Percentiles rank a stretch among this genome's conserved stretches.
phyloP scores from a whole-genome alignment of 2,888 invertebrate genomes.

The Margaritifera margaritifera region DNA sequence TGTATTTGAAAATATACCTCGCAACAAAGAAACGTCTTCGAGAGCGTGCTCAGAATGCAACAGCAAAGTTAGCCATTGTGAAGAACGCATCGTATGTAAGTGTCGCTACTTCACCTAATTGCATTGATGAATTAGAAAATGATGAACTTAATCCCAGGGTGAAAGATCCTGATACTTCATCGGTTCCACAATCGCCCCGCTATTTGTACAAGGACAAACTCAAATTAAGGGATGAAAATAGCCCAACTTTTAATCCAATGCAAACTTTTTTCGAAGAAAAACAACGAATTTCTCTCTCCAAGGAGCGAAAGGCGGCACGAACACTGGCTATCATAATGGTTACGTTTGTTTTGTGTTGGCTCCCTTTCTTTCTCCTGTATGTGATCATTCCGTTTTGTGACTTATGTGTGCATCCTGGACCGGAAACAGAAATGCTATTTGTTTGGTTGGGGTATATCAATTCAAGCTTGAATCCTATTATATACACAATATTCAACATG shows the following conservation, averaged over 20 bases:
- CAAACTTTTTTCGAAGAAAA: slow-evolving; percentile 72
- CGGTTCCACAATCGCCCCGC: no score
- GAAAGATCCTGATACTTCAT: no score
- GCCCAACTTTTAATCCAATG: slow-evolving; percentile 22
- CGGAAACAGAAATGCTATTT: slow-evolving; percentile 79
- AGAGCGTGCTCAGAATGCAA: slow-evolving; percentile 52
- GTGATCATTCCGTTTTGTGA: slow-evolving; percentile 86
- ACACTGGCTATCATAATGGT: slow-evolving; percentile 98
- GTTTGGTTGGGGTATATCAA: slow-evolving; percentile 86
- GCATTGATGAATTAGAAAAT: no score
- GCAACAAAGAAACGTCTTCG: slow-evolving; percentile 86
- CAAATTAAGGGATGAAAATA: not conserved
- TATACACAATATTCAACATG: slow-evolving; percentile 95
- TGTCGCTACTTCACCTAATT: no score
- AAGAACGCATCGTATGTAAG: slow-evolving; percentile 8
- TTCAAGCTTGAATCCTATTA: slow-evolving; percentile 88
- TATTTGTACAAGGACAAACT: no score
- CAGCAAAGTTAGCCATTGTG: slow-evolving; percentile 30
- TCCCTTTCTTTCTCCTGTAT: slow-evolving; percentile 97
- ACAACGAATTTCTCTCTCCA: slow-evolving; percentile 85
- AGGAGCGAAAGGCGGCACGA: slow-evolving; percentile 93
- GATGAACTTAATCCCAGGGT: no score
- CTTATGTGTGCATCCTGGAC: slow-evolving; percentile 35
- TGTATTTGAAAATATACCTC: slow-evolving; percentile 95
- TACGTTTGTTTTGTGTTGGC: slow-evolving; percentile 97